Evolutionary conservation across 2,113 vertebrate genomes (phyloP), one percentile per base, ranked within the genome.

Genomic region (Falcunculus frontatus): DNA sequence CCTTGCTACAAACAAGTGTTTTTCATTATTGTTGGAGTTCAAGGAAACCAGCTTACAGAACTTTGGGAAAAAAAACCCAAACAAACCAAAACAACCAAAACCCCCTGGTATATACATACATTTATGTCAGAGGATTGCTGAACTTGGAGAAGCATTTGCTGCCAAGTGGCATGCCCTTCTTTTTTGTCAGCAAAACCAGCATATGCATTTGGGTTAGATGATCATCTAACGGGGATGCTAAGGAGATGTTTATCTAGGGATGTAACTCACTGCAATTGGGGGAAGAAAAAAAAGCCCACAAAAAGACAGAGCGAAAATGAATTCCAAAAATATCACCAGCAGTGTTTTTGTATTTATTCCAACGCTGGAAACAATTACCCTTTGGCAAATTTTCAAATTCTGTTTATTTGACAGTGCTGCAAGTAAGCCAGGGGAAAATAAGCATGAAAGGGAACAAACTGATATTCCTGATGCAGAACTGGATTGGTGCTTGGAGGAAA

Each of bases 21-120:
- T 96, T 92, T 77, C 80, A 95, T 97, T 95, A 96, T 16, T 84
- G 14, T 11, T 74, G 75, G 49, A 93, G 56, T 63, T 86, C 47
- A 80, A 95, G 46, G 69, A 96, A 97, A 95, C 81, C 35, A 15
- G 39, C 74, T 96, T 87, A 62, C 87, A 96, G 89, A 95, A 93
- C 80, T 95, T 91, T 4, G 16, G 16, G 3, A 3, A 3, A 7
- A 4, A 50, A 35, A 32, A 29, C 11, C 41, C 37, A 35, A 18
- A 9, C 33, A 10, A 1, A 9, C 1, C 8, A 44, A 53, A 18
- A 10, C 46, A 67, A 41, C 11, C 2, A 21, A 85, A 35, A 7
- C 5, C 5, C 29, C 7, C 6, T 30, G 42, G 16, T 26, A 33
- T 33, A 37, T 3, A 44, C 5, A 56, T 4, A 32, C 15, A 72